A percentile compares a stretch with the other conserved stretches of the same genome.
Evolutionary conservation across 2,113 vertebrate genomes (phyloP).

Genomic region (Camelus dromedarius): DNA sequence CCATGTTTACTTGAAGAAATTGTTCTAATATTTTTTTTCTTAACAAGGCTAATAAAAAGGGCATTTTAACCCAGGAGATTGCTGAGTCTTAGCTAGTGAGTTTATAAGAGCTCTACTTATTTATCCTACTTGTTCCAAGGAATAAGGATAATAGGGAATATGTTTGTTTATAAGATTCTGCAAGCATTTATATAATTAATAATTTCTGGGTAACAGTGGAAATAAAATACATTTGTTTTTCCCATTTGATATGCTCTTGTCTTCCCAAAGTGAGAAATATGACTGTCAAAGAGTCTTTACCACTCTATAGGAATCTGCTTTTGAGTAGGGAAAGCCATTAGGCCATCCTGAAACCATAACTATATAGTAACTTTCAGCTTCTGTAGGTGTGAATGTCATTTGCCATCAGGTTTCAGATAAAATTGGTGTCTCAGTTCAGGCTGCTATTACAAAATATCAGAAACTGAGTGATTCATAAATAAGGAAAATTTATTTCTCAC

Average conservation of each 20-base stretch:
- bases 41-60: not conserved
- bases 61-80: not conserved
- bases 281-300: not conserved
- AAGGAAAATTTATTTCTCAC: not conserved
- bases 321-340: not conserved
- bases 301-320: not conserved
- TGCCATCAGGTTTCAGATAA: not conserved
- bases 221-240: not conserved
- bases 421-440: not conserved
- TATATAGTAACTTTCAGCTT: not conserved
- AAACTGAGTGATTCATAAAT: not conserved
- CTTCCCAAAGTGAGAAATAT: not conserved
- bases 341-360: not conserved
- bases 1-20: not conserved
- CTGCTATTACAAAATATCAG: not conserved
- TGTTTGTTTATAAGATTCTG: not conserved
- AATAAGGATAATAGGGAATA: not conserved
- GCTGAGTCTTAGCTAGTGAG: not conserved
- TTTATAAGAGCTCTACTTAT: not conserved
- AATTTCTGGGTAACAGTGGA: not conserved
- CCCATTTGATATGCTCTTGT: not conserved
- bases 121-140: not conserved
- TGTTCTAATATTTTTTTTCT: not conserved
- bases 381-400: not conserved
- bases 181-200: not conserved